phyloP scores from a whole-genome alignment of 2,113 vertebrate species.

The Mustela nigripes region DNA sequence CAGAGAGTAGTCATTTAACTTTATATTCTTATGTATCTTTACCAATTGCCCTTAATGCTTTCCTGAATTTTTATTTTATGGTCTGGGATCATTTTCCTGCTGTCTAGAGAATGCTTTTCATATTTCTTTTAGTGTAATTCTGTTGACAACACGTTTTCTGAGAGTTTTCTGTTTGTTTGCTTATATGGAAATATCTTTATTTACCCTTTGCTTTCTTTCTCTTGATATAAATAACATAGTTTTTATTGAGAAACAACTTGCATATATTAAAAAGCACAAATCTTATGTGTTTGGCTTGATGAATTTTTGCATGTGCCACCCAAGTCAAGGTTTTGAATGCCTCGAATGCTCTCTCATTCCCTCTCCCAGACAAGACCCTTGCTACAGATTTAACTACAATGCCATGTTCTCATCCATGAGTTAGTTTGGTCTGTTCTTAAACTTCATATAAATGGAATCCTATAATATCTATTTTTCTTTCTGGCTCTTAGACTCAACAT shows the following conservation, averaged over 20 bases:
- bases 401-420: not conserved
- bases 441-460: not conserved
- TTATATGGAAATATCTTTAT: not conserved
- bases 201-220: not conserved
- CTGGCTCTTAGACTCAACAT: not conserved
- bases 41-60: not conserved
- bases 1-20: not conserved
- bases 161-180: not conserved
- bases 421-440: not conserved
- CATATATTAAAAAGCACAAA: not conserved
- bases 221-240: not conserved
- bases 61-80: constrained; percentile 12
- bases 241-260: not conserved
- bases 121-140: constrained; percentile 6
- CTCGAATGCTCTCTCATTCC: not conserved
- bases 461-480: not conserved
- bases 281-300: not conserved
- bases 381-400: not conserved
- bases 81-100: not conserved
- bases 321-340: not conserved
- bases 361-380: not conserved
- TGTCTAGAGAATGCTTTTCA: not conserved
- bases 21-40: not conserved
- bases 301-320: not conserved
- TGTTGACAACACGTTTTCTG: not conserved